A percentile compares a stretch with the other conserved stretches of the same genome.
Evolutionary conservation across 2,888 invertebrate genomes (phyloP).

Genomic region (Lasioglossum morio): DNA sequence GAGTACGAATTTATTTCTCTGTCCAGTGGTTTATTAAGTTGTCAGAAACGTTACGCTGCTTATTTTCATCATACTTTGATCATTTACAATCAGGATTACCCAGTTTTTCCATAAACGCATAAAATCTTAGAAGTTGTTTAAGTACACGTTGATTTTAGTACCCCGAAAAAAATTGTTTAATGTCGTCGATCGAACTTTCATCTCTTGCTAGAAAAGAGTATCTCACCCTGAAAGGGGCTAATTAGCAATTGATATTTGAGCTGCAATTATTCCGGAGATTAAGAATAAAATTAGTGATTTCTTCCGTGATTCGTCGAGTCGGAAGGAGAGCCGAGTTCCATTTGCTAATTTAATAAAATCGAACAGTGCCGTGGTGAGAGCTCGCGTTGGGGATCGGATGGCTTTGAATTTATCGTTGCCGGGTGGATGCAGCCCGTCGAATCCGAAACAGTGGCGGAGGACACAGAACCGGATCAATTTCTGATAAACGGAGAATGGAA

Average conservation of each 20-base stretch:
- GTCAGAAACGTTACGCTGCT: no score
- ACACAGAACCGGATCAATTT: slow-evolving; percentile 15
- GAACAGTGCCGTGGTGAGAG: not conserved
- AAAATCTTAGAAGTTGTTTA: no score
- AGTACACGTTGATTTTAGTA: no score
- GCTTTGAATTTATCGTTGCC: not conserved
- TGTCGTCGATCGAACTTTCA: no score
- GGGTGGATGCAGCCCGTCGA: not conserved
- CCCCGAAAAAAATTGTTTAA: no score
- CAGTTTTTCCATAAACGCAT: no score
- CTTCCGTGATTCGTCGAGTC: no score
- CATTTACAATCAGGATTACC: no score
- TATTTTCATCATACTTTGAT: no score
- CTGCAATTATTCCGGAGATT: not conserved
- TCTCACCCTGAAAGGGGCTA: not conserved
- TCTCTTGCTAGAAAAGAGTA: no score
- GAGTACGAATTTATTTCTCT: no score
- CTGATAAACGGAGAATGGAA: slow-evolving; percentile 24
- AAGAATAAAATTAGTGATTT: not conserved
- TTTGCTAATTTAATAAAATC: not conserved
- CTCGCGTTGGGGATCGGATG: not conserved
- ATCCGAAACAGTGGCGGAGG: not conserved
- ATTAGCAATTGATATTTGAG: not conserved
- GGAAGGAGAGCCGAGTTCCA: not conserved
- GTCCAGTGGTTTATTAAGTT: no score